phyloP scores from a whole-genome alignment of 2,113 vertebrate species.

The Vidua macroura region DNA sequence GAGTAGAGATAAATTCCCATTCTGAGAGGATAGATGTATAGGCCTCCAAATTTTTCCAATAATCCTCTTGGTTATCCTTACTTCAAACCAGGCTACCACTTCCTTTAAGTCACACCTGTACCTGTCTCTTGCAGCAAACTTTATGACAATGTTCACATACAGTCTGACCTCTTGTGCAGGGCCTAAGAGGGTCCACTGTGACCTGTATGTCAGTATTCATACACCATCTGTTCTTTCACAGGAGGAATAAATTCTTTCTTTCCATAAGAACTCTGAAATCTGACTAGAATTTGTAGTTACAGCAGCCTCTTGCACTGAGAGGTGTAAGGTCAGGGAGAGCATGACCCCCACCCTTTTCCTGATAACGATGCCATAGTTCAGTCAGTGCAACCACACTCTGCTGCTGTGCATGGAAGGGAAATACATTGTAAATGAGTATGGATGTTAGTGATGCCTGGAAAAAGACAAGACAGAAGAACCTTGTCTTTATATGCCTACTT shows the following conservation, averaged over 20 bases:
- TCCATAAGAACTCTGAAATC: not conserved
- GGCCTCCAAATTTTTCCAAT: not conserved
- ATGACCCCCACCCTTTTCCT: not conserved
- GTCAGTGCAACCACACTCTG: not conserved
- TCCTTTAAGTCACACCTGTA: not conserved
- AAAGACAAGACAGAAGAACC: not conserved
- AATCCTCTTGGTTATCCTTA: not conserved
- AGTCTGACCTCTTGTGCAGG: not conserved
- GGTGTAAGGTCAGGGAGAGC: not conserved
- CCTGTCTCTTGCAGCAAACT: not conserved
- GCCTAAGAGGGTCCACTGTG: too few species aligned
- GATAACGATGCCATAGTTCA: not conserved
- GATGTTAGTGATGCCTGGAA: not conserved
- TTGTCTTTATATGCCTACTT: not conserved
- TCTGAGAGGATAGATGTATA: not conserved
- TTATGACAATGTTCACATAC: not conserved
- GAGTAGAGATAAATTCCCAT: not conserved
- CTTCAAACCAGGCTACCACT: not conserved
- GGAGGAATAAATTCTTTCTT: not conserved
- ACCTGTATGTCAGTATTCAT: not conserved
- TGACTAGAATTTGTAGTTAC: not conserved
- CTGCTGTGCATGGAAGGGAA: not conserved
- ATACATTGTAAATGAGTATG: not conserved
- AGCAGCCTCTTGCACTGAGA: not conserved
- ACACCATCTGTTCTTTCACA: not conserved